Percentiles rank a stretch among this genome's conserved stretches.
phyloP scores from a whole-genome alignment of 1,140 invertebrate genomes.

The Ooceraea biroi region DNA sequence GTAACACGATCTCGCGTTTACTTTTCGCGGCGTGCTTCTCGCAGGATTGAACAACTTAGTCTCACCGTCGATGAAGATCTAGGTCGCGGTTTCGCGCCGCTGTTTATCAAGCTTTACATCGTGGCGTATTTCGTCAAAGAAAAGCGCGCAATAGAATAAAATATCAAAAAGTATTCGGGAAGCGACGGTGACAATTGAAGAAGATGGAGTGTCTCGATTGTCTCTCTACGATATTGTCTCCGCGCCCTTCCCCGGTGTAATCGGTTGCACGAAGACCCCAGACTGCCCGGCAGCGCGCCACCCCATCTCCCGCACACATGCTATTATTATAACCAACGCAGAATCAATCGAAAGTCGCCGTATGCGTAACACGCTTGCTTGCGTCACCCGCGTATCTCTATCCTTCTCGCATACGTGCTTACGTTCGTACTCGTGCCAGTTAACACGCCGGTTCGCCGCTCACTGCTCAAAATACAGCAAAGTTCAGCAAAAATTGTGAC shows the following conservation, averaged over 20 bases:
- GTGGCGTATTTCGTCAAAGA: background rate
- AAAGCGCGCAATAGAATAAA: background rate
- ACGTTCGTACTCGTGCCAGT: background rate
- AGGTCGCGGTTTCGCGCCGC: background rate
- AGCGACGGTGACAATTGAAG: background rate
- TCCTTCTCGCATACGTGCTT: conserved; percentile 16
- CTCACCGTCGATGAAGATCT: background rate
- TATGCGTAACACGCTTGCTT: conserved; percentile 45
- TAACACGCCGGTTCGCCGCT: conserved; percentile 3
- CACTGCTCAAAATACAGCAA: background rate
- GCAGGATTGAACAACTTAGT: background rate
- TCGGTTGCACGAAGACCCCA: conserved; percentile 61
- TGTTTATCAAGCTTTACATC: background rate
- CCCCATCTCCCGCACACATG: conserved; percentile 54
- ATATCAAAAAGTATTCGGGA: too few relatives aligned
- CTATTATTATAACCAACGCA: conserved; percentile 73
- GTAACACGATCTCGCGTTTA: background rate
- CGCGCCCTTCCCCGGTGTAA: conserved; percentile 52
- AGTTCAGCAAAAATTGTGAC: conserved; percentile 1
- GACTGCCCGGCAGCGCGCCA: conserved; percentile 70
- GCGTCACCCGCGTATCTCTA: conserved; percentile 63
- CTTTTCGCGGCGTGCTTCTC: background rate
- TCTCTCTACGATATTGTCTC: conserved; percentile 48
- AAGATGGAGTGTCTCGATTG: background rate
- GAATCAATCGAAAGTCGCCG: conserved; percentile 74